Evolutionary conservation across 2,113 vertebrate species (phyloP).

Genomic region (Gymnocephalus cernua): DNA sequence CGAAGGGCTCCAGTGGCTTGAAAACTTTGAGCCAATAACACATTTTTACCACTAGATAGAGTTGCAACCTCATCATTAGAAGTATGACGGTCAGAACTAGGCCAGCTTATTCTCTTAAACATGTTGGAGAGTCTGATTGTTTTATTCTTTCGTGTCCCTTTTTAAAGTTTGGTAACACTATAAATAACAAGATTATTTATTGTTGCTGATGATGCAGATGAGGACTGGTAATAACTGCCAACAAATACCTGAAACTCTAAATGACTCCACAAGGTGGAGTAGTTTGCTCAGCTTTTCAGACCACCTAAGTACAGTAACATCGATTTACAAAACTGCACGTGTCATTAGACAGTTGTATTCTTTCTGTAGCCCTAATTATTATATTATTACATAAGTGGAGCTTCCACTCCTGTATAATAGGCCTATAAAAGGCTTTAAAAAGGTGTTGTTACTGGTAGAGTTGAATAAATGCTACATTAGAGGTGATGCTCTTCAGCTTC

Average conservation of each 20-base stretch:
- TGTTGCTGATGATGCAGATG: slow-evolving; percentile 3
- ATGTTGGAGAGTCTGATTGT: not conserved
- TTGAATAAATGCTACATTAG: not conserved
- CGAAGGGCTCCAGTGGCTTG: not conserved
- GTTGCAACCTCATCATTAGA: not conserved
- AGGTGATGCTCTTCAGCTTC: not conserved
- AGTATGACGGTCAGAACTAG: slow-evolving; percentile 1
- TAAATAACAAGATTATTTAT: not conserved
- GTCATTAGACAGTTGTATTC: not conserved
- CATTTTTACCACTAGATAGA: slow-evolving; percentile 61
- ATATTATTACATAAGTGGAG: not conserved
- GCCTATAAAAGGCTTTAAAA: too few species aligned
- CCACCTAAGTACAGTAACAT: not conserved
- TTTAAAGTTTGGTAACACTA: not conserved
- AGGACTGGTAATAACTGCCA: not conserved
- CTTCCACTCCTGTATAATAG: not conserved
- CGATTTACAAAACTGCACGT: not conserved
- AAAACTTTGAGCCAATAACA: not conserved
- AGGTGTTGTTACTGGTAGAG: not conserved
- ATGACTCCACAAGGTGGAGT: slow-evolving; percentile 14
- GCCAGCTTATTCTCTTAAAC: not conserved
- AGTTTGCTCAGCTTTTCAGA: slow-evolving; percentile 8
- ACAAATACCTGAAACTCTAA: slow-evolving; percentile 10
- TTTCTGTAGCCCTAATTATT: not conserved
- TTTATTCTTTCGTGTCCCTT: not conserved